These are phyloP conservation scores for Eulemur coronatus DNA, from an alignment of 2,797 vertebrate species.

Conservation along the genomic window DNA sequence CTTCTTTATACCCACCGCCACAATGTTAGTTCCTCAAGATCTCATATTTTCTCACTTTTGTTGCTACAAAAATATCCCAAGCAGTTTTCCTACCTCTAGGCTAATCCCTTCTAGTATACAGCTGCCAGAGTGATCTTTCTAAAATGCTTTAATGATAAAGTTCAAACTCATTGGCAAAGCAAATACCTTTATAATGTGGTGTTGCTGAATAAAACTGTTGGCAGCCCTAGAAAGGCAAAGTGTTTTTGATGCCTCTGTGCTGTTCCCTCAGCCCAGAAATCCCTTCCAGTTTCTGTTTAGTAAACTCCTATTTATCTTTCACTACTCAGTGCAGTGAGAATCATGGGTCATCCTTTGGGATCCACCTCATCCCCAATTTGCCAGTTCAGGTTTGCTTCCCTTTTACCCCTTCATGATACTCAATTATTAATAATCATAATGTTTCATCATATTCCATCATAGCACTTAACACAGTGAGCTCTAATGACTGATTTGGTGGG, in stretches of 20 bases:
- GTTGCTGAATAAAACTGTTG: not conserved
- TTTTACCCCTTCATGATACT: not conserved
- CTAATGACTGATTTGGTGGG: not conserved
- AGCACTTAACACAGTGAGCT: not conserved
- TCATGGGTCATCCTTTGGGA: not conserved
- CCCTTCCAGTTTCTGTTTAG: not conserved
- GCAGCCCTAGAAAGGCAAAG: not conserved
- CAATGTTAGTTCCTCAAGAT: not conserved
- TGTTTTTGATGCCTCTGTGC: not conserved
- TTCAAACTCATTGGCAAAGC: conserved; percentile 21
- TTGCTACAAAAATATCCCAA: not conserved
- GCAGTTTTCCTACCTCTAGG: not conserved
- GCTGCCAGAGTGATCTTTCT: conserved; percentile 2
- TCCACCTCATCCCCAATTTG: not conserved
- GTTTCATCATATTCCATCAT: not conserved
- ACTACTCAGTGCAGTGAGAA: not conserved
- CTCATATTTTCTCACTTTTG: conserved; percentile 17
- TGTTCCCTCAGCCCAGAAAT: not conserved
- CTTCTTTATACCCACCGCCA: not conserved
- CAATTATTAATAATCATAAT: not conserved
- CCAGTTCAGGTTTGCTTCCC: not conserved
- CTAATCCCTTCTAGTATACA: not conserved
- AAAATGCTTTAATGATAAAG: not conserved
- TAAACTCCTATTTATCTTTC: not conserved
- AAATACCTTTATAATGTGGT: not conserved